A percentile compares a stretch with the other conserved stretches of the same genome.
These are phyloP conservation scores for Drosophila repleta DNA, from an alignment of 1,140 invertebrate genomes.

Conservation along the genomic window DNA sequence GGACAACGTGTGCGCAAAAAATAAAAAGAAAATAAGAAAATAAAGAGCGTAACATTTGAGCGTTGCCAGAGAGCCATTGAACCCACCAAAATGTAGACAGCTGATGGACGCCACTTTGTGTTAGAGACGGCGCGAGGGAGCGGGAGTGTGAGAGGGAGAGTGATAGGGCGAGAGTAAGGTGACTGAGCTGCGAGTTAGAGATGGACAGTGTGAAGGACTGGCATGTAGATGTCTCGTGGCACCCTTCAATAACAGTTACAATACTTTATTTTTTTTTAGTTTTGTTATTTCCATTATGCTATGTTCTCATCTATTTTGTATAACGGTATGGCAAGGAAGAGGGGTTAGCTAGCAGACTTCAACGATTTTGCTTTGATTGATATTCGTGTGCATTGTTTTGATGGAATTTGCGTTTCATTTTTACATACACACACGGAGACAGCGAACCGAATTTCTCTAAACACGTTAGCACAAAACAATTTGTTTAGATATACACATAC, in stretches of 20 bases:
- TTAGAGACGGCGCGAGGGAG: conserved; percentile 5
- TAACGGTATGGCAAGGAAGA: not conserved
- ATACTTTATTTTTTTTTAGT: not conserved
- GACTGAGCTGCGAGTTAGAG: not conserved
- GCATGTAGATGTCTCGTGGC: conserved; percentile 36
- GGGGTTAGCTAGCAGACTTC: conserved; percentile 17
- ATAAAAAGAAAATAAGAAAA: conserved; percentile 61
- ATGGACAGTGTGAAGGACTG: not conserved
- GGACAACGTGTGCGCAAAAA: conserved; percentile 60
- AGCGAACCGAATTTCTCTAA: conserved; percentile 27
- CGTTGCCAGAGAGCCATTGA: conserved; percentile 61
- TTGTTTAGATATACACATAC: conserved; percentile 44
- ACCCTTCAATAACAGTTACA: conserved; percentile 28
- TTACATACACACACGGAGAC: not conserved
- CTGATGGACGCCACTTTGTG: conserved; percentile 51
- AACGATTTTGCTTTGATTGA: conserved; percentile 58
- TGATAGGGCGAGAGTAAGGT: not conserved
- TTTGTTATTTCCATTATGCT: conserved; percentile 9
- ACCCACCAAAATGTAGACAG: conserved; percentile 71
- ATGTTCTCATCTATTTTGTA: conserved; percentile 8
- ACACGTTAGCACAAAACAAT: conserved; percentile 40
- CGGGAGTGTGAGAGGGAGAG: not conserved
- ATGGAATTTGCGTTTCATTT: conserved; percentile 61
- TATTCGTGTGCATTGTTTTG: conserved; percentile 62
- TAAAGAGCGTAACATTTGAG: conserved; percentile 62